Percentiles rank a stretch among this genome's conserved stretches.
Conservation (phyloP, 2,113 vertebrate species). For the Archilochus colubris region DNA sequence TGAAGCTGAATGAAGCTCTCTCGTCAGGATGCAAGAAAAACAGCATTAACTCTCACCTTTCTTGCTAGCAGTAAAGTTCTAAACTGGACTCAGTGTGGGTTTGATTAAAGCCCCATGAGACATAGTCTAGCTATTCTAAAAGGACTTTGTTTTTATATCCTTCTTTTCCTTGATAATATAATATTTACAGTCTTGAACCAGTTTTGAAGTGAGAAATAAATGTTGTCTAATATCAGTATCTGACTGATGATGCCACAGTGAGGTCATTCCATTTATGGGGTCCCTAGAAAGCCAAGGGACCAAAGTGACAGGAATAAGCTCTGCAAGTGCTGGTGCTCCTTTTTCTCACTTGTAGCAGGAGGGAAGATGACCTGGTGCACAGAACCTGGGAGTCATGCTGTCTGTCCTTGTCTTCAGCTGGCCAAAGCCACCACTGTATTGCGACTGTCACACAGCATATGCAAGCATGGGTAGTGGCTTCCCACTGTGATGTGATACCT, state of each 20-base stretch:
- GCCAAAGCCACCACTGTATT: background rate
- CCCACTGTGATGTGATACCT: background rate
- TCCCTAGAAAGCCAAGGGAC: background rate
- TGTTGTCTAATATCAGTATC: background rate
- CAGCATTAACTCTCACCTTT: background rate
- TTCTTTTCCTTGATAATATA: background rate
- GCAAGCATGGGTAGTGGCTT: background rate
- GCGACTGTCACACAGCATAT: background rate
- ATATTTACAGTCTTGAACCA: background rate
- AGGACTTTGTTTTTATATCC: background rate
- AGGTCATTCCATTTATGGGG: background rate
- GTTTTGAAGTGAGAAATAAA: background rate
- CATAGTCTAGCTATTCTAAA: background rate
- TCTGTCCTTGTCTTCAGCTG: background rate
- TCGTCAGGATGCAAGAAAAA: background rate
- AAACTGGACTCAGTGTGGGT: background rate
- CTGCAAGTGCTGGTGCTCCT: background rate
- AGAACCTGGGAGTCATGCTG: background rate
- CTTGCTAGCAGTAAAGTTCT: background rate
- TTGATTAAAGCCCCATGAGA: background rate
- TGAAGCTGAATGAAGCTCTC: background rate
- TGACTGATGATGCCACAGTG: background rate
- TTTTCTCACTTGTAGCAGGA: background rate
- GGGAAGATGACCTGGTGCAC: background rate
- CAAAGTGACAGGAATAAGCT: background rate